Evolutionary conservation across 1,140 invertebrate species (phyloP).

Genomic region (Cryptotermes secundus): DNA sequence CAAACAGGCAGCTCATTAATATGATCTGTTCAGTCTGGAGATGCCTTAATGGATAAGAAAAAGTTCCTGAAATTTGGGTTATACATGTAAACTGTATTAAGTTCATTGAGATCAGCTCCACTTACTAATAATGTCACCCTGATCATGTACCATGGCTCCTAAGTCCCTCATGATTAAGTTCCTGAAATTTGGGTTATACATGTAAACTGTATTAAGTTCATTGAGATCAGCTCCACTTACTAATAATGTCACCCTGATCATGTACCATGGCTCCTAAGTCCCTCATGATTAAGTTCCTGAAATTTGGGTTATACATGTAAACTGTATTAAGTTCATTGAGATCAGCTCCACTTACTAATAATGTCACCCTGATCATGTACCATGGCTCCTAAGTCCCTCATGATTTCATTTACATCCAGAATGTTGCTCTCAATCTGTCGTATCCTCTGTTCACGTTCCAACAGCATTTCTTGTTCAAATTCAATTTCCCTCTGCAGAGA

Average conservation of each 20-base stretch:
- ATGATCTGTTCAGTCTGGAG: too few species aligned
- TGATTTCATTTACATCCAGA: slow-evolving; percentile 88
- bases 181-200: too few species aligned
- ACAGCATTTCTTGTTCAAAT: slow-evolving; percentile 72
- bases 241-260: slow-evolving; percentile 78
- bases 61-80: too few species aligned
- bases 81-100: too few species aligned
- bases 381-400: slow-evolving; percentile 79
- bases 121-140: slow-evolving; percentile 82
- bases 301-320: too few species aligned
- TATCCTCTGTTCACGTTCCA: slow-evolving; percentile 72
- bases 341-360: slow-evolving; percentile 65
- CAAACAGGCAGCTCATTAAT: too few species aligned
- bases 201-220: too few species aligned
- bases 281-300: slow-evolving; percentile 68
- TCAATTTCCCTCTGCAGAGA: slow-evolving; percentile 60
- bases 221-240: slow-evolving; percentile 55
- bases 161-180: slow-evolving; percentile 79
- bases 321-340: too few species aligned
- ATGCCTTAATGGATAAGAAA: too few species aligned
- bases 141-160: slow-evolving; percentile 74
- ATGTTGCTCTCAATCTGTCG: slow-evolving; percentile 80
- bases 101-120: slow-evolving; percentile 19
- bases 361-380: slow-evolving; percentile 79
- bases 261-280: slow-evolving; percentile 77